Evolutionary conservation across 2,113 vertebrate genomes (phyloP).

Genomic region (Elephas maximus): DNA sequence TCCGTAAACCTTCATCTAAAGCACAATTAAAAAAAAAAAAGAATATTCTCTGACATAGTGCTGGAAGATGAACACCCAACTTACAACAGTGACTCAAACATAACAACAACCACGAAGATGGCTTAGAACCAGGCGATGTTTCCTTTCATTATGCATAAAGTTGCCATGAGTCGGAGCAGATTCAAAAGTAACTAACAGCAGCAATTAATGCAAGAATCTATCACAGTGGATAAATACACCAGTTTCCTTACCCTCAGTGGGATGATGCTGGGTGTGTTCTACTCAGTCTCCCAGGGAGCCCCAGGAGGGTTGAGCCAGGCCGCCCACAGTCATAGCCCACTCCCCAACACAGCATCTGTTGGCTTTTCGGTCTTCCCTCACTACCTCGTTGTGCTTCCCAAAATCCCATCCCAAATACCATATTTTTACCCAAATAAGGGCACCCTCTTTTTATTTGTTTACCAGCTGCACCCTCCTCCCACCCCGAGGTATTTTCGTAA

Average conservation of each 20-base stretch:
- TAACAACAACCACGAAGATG: not conserved
- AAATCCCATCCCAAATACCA: not conserved
- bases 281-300: not conserved
- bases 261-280: not conserved
- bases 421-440: too few species aligned
- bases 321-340: not conserved
- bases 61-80: not conserved
- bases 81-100: not conserved
- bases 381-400: not conserved
- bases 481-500: too few species aligned
- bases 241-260: fast-evolving
- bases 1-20: too few species aligned
- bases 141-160: not conserved
- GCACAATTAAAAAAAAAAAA: too few species aligned
- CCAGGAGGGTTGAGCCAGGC: not conserved
- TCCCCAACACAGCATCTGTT: too few species aligned
- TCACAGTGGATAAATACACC: fast-evolving
- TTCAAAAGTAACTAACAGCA: too few species aligned
- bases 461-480: too few species aligned
- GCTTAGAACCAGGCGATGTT: not conserved
- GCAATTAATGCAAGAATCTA: too few species aligned
- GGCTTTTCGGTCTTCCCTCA: not conserved
- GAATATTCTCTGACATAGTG: not conserved
- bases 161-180: not conserved
- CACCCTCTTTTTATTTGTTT: too few species aligned